Conservation (phyloP, 1,140 invertebrate species). For the Papilio helenus region DNA sequence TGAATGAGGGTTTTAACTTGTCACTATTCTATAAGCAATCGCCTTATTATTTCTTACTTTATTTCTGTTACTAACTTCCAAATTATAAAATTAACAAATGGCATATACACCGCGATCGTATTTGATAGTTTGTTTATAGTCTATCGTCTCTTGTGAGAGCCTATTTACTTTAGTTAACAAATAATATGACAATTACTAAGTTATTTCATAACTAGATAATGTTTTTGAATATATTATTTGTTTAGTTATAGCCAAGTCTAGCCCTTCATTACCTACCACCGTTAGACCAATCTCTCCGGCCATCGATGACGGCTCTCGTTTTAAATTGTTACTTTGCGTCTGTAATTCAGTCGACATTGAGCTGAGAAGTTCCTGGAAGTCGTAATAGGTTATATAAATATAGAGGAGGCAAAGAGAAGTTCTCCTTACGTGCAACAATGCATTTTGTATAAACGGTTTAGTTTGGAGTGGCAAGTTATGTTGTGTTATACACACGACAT, state of each 20-base stretch:
- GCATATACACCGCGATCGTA: background rate
- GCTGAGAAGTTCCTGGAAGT: conserved; percentile 20
- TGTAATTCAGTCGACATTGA: conserved; percentile 23
- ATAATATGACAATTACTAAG: background rate
- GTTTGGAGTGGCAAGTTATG: background rate
- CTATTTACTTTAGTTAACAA: no score
- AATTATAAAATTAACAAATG: background rate
- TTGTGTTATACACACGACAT: no score
- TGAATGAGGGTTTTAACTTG: background rate
- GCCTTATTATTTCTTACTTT: background rate
- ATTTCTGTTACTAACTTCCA: background rate
- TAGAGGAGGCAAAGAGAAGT: background rate
- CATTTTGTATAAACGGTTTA: background rate
- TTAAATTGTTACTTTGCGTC: conserved; percentile 23
- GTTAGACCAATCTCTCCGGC: conserved; percentile 5
- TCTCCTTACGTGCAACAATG: background rate
- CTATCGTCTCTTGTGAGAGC: no score
- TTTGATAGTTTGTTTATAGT: no score
- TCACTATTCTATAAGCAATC: background rate
- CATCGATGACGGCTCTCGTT: conserved; percentile 19
- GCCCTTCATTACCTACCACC: conserved; percentile 1
- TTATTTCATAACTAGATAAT: background rate
- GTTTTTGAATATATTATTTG: background rate
- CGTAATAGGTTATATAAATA: conserved; percentile 10
- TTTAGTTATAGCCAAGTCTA: background rate